Conservation (phyloP, 2,888 invertebrate genomes). For the Lathronympha strigana region DNA sequence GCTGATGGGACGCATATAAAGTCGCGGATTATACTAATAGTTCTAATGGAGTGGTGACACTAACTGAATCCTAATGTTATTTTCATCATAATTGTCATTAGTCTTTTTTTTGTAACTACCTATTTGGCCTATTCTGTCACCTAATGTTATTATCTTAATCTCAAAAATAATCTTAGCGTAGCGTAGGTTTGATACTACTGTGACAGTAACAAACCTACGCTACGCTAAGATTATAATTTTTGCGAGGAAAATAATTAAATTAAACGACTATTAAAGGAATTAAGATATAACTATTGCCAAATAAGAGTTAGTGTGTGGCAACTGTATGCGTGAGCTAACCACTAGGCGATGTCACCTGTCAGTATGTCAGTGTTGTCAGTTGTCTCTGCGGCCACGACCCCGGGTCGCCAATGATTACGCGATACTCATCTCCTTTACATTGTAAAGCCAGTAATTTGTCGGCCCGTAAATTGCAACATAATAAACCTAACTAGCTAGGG, state of each 20-base stretch:
- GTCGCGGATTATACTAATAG: constrained; percentile 11
- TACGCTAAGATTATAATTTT: no score
- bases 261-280: background rate
- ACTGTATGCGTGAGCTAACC: background rate
- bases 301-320: background rate
- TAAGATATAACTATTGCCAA: constrained; percentile 1
- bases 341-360: constrained; percentile 11
- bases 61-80: constrained; percentile 11
- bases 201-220: no score
- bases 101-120: no score
- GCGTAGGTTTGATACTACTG: no score
- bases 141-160: no score
- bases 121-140: no score
- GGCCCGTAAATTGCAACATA: constrained; percentile 24
- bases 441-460: constrained; percentile 26
- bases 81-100: background rate
- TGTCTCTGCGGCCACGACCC: constrained; percentile 20
- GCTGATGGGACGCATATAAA: constrained; percentile 9
- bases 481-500: constrained; percentile 17
- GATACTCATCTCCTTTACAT: constrained; percentile 24
- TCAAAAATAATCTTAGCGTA: no score
- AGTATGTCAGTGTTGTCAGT: constrained; percentile 21
- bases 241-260: no score
- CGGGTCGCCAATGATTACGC: constrained; percentile 13
- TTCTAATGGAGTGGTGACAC: background rate